phyloP scores from a whole-genome alignment of 1,140 invertebrate species.

The Zaprionus kolodkinae region DNA sequence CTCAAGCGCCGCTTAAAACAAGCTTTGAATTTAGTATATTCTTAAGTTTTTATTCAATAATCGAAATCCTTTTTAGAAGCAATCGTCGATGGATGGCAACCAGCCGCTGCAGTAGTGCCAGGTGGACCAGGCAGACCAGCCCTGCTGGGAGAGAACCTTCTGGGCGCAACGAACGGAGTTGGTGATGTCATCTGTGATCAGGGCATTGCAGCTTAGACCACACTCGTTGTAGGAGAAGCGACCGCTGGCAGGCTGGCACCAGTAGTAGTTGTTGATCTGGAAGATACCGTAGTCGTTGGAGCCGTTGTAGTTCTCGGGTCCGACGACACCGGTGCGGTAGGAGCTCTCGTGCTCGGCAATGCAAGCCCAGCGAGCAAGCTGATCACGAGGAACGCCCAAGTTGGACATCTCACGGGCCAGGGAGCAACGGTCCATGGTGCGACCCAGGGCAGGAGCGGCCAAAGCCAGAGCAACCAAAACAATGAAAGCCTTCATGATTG shows the following conservation, averaged over 20 bases:
- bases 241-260: slow-evolving; percentile 67
- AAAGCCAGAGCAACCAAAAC: slow-evolving; percentile 52
- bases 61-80: slow-evolving; percentile 43
- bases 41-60: no score
- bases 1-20: not conserved
- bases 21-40: no score
- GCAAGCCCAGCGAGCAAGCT: slow-evolving; percentile 57
- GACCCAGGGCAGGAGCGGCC: slow-evolving; percentile 42
- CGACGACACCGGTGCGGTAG: slow-evolving; percentile 54
- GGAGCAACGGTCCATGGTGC: slow-evolving; percentile 72
- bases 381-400: slow-evolving; percentile 52
- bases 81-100: slow-evolving; percentile 58
- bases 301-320: slow-evolving; percentile 57
- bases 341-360: slow-evolving; percentile 62
- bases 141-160: slow-evolving; percentile 48
- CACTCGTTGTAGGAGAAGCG: slow-evolving; percentile 56
- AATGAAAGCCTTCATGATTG: slow-evolving; percentile 57
- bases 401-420: slow-evolving; percentile 70
- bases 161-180: slow-evolving; percentile 60
- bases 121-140: slow-evolving; percentile 63
- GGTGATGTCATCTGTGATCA: slow-evolving; percentile 54
- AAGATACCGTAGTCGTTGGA: slow-evolving; percentile 76
- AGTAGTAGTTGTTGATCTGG: slow-evolving; percentile 74
- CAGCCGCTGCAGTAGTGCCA: slow-evolving; percentile 56
- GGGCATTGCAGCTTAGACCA: slow-evolving; percentile 39